These are phyloP conservation scores for Leucozona laternaria DNA, from an alignment of 2,888 invertebrate genomes.

Conservation along the genomic window DNA sequence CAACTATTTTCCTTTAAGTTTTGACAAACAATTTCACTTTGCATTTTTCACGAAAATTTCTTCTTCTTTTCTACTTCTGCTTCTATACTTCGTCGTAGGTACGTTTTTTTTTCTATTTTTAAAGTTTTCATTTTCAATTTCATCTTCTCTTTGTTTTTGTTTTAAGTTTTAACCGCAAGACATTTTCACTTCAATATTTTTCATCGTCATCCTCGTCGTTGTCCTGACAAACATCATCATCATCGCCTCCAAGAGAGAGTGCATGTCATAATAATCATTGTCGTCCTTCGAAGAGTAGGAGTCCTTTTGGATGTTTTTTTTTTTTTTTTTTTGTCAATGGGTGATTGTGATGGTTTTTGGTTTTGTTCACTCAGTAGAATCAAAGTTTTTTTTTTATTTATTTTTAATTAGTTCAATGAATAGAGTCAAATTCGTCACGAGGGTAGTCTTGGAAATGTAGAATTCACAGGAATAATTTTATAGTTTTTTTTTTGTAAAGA, in stretches of 20 bases:
- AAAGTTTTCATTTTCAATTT: constrained; percentile 23
- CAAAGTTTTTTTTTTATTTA: constrained; percentile 43
- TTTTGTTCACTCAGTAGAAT: constrained; percentile 38
- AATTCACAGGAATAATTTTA: too few species aligned
- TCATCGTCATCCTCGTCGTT: constrained; percentile 26
- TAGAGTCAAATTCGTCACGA: background rate
- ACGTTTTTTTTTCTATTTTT: background rate
- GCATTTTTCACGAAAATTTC: constrained; percentile 55
- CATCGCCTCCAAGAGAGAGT: constrained; percentile 45
- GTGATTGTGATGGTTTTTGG: constrained; percentile 32
- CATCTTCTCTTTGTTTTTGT: constrained; percentile 21
- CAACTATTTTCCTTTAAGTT: constrained; percentile 46
- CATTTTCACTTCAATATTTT: constrained; percentile 66
- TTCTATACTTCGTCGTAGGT: background rate
- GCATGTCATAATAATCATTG: constrained; percentile 55
- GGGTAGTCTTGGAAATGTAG: background rate
- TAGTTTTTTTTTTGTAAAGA: too few species aligned
- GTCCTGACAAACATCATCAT: constrained; percentile 38
- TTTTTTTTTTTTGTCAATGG: constrained; percentile 12
- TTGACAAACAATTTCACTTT: constrained; percentile 73
- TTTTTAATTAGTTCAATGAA: constrained; percentile 56
- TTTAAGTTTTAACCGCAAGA: constrained; percentile 59
- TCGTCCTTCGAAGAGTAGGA: constrained; percentile 21
- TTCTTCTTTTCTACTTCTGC: background rate
- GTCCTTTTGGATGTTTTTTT: background rate